Evolutionary conservation across 1,140 invertebrate species (phyloP), one percentile per base, ranked within the genome.

Genomic region (Venturia canescens): DNA sequence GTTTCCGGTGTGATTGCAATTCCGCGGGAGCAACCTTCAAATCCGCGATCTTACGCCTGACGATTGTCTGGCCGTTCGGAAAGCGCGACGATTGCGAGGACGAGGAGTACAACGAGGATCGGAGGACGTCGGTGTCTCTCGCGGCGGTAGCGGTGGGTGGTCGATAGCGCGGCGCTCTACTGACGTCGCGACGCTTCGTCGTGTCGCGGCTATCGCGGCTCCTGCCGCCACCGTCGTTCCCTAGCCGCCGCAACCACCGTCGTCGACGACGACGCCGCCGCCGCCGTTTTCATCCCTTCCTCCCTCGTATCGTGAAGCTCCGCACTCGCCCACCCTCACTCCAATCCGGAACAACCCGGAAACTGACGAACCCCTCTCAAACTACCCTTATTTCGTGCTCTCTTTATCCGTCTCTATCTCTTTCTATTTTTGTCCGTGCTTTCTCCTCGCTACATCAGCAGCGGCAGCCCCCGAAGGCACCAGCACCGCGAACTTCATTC

Each of bases 111-210:
- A 23, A 74, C 44, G 48, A 72, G 34, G 70, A 74, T 27, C 66
- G 66, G 27, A 66, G 38, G 38, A 82, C 29, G 26, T 83, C 80
- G 81, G 79, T 80, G 84, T 80, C 79, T 88, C 86, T 86, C 86
- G 85, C 84, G 84, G 86, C 82, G 31, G 85, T 85, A 85, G 85
- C 84, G 84, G 86, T 82, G 31, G 87, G 87, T 90, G 88, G 88
- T 89, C 89, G 89, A 90, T 90, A 90, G 89, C 88, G 86, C 88
- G 89, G 88, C 88, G 89, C 89, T 89, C 88, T 88, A 90, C 89
- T 90, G 88, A 90, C 88, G 89, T 90, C 89, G 89, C 89, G 89
- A 89, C 89, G 89, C 87, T 83, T 87, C 86, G 88, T 89, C 86
- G 87, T 88, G 86, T 89, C 87, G 86, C 88, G 84, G 86, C 83